Conservation (phyloP, 2,797 vertebrate species). For the Pseudotriccus pelzelni region DNA sequence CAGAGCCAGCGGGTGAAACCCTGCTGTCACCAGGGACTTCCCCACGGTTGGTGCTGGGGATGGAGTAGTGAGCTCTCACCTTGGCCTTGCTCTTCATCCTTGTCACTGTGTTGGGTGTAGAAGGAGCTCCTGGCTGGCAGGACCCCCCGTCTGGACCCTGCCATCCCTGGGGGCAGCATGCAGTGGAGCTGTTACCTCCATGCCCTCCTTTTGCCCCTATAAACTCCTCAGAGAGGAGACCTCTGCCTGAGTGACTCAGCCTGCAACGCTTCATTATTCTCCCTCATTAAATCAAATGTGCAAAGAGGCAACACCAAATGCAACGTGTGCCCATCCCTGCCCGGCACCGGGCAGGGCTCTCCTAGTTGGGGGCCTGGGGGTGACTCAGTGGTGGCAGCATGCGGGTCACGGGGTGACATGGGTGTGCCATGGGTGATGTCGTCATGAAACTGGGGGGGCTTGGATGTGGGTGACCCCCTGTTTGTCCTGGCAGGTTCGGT, state of each 20-base stretch:
- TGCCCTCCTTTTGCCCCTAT: background rate
- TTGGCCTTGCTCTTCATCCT: background rate
- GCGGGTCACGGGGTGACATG: background rate
- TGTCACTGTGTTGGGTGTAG: background rate
- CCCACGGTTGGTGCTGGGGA: background rate
- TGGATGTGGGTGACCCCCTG: background rate
- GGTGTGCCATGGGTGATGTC: rapidly evolving
- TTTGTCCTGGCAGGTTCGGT: background rate
- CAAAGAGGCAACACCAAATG: rapidly evolving
- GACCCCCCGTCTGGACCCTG: rapidly evolving
- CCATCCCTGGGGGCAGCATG: background rate
- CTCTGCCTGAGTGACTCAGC: rapidly evolving
- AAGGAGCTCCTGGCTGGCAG: background rate
- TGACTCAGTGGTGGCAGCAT: rapidly evolving
- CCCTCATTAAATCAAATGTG: background rate
- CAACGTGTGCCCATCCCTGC: rapidly evolving
- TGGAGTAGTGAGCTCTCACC: background rate
- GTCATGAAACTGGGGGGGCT: background rate
- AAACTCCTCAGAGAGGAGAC: background rate
- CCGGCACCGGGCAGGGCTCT: rapidly evolving
- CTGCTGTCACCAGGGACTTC: background rate
- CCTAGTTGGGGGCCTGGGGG: background rate
- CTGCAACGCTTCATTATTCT: background rate
- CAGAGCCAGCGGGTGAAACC: background rate
- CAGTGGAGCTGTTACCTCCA: background rate